These are phyloP conservation scores for Scartelaos histophorus DNA, from an alignment of 2,113 vertebrate species.

Conservation along the genomic window DNA sequence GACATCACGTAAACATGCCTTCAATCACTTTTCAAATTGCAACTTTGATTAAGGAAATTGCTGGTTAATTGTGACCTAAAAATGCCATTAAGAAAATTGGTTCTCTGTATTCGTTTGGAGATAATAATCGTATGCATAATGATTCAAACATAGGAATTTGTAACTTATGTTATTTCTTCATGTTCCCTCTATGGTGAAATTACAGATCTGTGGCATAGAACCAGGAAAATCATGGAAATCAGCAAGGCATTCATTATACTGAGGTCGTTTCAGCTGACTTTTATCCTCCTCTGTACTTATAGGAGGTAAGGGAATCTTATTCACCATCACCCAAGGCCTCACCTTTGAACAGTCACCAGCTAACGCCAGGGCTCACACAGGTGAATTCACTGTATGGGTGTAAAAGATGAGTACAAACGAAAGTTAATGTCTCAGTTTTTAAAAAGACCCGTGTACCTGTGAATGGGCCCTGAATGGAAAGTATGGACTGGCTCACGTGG, in stretches of 20 bases:
- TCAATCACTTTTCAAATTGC: slow-evolving; percentile 76
- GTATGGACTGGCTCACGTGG: too few species aligned
- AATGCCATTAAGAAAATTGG: slow-evolving; percentile 68
- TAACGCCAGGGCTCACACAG: slow-evolving; percentile 31
- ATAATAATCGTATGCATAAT: slow-evolving; percentile 73
- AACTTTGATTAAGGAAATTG: slow-evolving; percentile 75
- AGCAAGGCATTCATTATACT: slow-evolving; percentile 68
- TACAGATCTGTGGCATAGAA: slow-evolving; percentile 52
- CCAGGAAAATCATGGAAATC: slow-evolving; percentile 72
- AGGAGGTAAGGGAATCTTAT: slow-evolving; percentile 70
- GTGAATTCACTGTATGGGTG: too few species aligned
- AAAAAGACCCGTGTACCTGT: too few species aligned
- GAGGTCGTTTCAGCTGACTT: slow-evolving; percentile 67
- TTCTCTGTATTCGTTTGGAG: slow-evolving; percentile 76
- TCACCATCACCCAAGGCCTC: slow-evolving; percentile 75
- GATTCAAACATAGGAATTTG: slow-evolving; percentile 68
- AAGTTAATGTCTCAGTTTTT: too few species aligned
- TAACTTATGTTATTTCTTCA: slow-evolving; percentile 53
- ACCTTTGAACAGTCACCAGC: slow-evolving; percentile 74
- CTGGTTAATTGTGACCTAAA: slow-evolving; percentile 71
- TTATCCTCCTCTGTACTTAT: slow-evolving; percentile 70
- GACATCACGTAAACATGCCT: slow-evolving; percentile 73
- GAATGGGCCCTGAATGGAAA: too few species aligned
- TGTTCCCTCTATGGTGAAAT: slow-evolving; percentile 54
- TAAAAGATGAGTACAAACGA: too few species aligned